These are phyloP conservation scores for Taenaris catops DNA, from an alignment of 2,888 invertebrate genomes.

Conservation along the genomic window DNA sequence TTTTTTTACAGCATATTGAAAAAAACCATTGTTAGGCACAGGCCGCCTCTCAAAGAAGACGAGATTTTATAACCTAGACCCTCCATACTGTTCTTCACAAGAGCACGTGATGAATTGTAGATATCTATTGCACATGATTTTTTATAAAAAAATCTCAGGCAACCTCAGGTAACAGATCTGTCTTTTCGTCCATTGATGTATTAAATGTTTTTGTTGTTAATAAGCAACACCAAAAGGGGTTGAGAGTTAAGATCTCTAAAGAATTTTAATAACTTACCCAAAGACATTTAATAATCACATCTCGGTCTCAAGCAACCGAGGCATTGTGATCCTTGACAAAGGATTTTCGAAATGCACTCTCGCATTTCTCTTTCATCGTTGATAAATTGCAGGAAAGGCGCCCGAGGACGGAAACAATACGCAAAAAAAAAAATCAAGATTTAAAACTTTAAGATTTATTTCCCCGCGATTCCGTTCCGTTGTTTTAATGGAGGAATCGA, in stretches of 20 bases:
- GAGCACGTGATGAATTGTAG: no score
- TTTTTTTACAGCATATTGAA: no score
- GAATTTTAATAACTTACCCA: conserved; percentile 19
- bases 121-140: no score
- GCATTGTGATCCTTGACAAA: conserved; percentile 26
- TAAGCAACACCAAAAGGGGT: no score
- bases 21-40: no score
- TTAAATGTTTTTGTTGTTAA: no score
- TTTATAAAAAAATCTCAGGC: no score
- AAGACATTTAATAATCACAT: conserved; percentile 21
- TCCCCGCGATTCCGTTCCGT: conserved; percentile 8
- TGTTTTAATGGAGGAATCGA: conserved; percentile 17
- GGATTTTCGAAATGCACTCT: conserved; percentile 28
- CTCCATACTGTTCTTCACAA: no score
- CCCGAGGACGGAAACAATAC: conserved; percentile 26
- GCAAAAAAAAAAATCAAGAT: conserved; percentile 24
- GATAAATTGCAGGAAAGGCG: conserved; percentile 29
- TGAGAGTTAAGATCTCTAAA: conserved; percentile 4
- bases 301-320: conserved; percentile 15
- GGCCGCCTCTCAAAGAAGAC: no score
- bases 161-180: no score
- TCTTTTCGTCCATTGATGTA: no score
- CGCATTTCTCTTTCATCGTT: conserved; percentile 26
- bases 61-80: no score
- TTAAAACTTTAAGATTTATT: conserved; percentile 27